Percentiles rank a stretch among this genome's conserved stretches.
Evolutionary conservation across 2,797 vertebrate species (phyloP).

Genomic region (Harpagifer antarcticus): DNA sequence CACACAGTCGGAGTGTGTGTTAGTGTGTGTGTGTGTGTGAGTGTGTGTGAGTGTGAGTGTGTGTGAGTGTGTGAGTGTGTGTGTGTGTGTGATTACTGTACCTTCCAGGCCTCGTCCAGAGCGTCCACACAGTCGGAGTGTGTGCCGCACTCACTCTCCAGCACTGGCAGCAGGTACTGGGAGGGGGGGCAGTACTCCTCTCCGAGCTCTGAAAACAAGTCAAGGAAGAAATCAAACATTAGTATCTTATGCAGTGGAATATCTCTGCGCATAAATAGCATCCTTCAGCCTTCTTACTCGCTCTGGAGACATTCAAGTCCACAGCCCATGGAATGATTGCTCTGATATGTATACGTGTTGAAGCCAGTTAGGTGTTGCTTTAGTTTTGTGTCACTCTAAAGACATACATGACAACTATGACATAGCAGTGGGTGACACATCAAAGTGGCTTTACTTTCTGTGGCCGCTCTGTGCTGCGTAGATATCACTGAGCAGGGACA

Average conservation of each 20-base stretch:
- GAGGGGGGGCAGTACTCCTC: slow-evolving; percentile 92
- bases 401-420: not conserved
- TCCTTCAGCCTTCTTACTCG: not conserved
- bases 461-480: too few relatives aligned
- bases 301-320: not conserved
- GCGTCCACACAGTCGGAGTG: slow-evolving; percentile 70
- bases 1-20: too few relatives aligned
- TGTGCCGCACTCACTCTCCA: slow-evolving; percentile 84
- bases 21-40: too few relatives aligned
- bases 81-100: slow-evolving; percentile 54
- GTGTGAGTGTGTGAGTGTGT: not conserved
- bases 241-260: not conserved
- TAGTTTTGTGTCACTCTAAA: not conserved
- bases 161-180: slow-evolving; percentile 87
- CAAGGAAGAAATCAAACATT: slow-evolving; percentile 7
- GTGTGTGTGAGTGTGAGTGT: not conserved
- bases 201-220: slow-evolving; percentile 86
- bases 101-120: slow-evolving; percentile 89
- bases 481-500: too few relatives aligned
- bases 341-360: too few relatives aligned
- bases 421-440: not conserved
- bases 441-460: too few relatives aligned
- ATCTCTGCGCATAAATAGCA: not conserved
- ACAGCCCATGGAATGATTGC: too few relatives aligned
- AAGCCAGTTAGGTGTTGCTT: too few relatives aligned